Conservation (phyloP, 2,888 invertebrate species). For the Hetaerina titia region DNA sequence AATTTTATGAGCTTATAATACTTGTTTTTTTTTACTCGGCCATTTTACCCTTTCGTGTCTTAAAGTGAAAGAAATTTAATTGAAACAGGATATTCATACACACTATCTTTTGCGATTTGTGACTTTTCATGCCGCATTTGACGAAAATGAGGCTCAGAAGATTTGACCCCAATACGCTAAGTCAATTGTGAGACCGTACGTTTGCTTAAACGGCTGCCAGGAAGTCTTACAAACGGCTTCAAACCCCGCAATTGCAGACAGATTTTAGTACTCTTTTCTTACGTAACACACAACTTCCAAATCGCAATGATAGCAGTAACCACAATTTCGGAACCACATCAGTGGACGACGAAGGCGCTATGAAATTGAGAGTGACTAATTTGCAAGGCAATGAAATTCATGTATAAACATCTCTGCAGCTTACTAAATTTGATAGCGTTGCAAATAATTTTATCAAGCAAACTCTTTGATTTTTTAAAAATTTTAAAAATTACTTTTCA, state of each 20-base stretch:
- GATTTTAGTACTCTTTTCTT: neutral
- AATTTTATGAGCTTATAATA: too few species aligned
- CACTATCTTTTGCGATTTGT: neutral
- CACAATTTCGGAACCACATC: neutral
- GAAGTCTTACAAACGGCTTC: slow-evolving; percentile 17
- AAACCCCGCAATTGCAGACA: neutral
- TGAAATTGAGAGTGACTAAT: too few species aligned
- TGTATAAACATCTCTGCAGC: too few species aligned
- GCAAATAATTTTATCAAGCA: too few species aligned
- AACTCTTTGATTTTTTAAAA: too few species aligned
- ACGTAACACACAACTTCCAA: neutral
- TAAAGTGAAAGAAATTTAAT: neutral
- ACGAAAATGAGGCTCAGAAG: slow-evolving; percentile 4
- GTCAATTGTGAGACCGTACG: slow-evolving; percentile 23
- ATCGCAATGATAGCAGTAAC: neutral
- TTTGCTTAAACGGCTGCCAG: slow-evolving; percentile 30
- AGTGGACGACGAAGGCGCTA: too few species aligned
- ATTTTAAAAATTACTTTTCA: too few species aligned
- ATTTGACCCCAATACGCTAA: slow-evolving; percentile 35
- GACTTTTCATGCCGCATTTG: slow-evolving; percentile 5
- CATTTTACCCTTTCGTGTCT: neutral
- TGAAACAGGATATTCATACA: neutral
- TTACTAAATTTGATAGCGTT: too few species aligned
- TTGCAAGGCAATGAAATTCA: too few species aligned
- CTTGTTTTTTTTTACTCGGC: too few species aligned